Evolutionary conservation across 2,113 vertebrate species (phyloP).

Genomic region (Hoplias malabaricus): DNA sequence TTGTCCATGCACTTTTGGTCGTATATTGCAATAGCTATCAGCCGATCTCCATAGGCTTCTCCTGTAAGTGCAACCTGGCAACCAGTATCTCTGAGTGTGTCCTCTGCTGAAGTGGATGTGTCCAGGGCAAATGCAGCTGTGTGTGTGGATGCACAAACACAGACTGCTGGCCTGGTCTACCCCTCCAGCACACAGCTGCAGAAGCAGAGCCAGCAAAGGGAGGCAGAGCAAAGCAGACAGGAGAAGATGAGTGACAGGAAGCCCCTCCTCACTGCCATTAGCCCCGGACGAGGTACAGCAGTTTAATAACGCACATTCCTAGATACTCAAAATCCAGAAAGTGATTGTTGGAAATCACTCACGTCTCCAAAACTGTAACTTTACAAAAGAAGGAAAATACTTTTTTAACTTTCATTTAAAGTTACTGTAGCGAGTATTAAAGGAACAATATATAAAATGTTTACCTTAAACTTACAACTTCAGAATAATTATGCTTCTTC

Average conservation of each 20-base stretch:
- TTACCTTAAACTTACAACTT: too few relatives aligned
- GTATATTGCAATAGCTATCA: too few relatives aligned
- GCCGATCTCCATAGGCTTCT: constrained; percentile 32
- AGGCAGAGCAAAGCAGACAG: constrained; percentile 68
- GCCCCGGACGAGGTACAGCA: constrained; percentile 88
- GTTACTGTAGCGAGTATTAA: too few relatives aligned
- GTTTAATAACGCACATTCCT: too few relatives aligned
- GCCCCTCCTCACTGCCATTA: constrained; percentile 80
- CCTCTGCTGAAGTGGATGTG: constrained; percentile 12
- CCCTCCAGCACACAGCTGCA: constrained; percentile 81
- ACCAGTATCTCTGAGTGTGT: constrained; percentile 47
- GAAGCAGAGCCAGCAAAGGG: constrained; percentile 71
- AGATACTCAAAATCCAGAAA: too few relatives aligned
- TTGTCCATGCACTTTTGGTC: too few relatives aligned
- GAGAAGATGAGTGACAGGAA: constrained; percentile 74
- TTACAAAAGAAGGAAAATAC: too few relatives aligned
- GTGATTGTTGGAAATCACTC: too few relatives aligned
- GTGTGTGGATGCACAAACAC: constrained; percentile 74
- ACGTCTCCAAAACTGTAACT: too few relatives aligned
- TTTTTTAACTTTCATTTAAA: too few relatives aligned
- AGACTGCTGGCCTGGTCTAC: constrained; percentile 88
- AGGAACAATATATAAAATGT: too few relatives aligned
- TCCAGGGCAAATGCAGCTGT: constrained; percentile 32
- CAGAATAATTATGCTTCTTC: too few relatives aligned
- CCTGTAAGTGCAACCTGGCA: constrained; percentile 65